Conservation (phyloP, 2,888 invertebrate genomes). For the Campaea margaritaria region DNA sequence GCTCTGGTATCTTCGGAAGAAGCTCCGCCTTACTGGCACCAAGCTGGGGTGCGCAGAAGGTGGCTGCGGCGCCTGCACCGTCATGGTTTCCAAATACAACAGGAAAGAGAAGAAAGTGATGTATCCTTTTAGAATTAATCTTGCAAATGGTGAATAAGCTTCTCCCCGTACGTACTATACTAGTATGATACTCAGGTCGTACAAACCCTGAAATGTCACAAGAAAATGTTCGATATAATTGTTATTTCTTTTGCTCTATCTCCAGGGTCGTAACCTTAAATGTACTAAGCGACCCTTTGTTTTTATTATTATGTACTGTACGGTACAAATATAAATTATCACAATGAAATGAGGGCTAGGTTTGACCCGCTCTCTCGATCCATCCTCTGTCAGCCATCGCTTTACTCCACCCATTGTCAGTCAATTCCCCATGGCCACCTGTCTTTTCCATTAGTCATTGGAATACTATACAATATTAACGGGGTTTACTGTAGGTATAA, state of each 20-base stretch:
- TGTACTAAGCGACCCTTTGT: slow-evolving; percentile 6
- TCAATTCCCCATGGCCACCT: too few species aligned
- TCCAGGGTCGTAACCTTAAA: slow-evolving; percentile 11
- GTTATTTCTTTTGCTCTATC: slow-evolving; percentile 3
- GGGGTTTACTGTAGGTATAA: too few species aligned
- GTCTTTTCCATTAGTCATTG: too few species aligned
- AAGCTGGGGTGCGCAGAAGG: slow-evolving; percentile 98
- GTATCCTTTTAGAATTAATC: slow-evolving; percentile 72
- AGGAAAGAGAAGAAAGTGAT: slow-evolving; percentile 78
- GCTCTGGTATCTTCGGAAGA: slow-evolving; percentile 92
- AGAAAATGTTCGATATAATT: background rate
- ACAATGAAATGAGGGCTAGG: too few species aligned
- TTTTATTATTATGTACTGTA: background rate
- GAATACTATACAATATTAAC: too few species aligned
- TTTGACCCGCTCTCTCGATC: too few species aligned
- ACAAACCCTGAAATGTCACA: too few species aligned
- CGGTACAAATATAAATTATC: background rate
- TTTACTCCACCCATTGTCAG: too few species aligned
- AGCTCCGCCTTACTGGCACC: slow-evolving; percentile 93
- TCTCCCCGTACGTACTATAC: too few species aligned
- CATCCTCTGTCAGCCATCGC: too few species aligned
- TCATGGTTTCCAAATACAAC: slow-evolving; percentile 94
- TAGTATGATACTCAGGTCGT: too few species aligned
- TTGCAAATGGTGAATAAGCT: too few species aligned
- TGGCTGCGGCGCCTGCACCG: slow-evolving; percentile 98